Percentiles rank a stretch among this genome's conserved stretches.
These are phyloP conservation scores for Hydrozoanthus gracilis DNA, from an alignment of 92 coral and sea anemone genomes.

Conservation along the genomic window DNA sequence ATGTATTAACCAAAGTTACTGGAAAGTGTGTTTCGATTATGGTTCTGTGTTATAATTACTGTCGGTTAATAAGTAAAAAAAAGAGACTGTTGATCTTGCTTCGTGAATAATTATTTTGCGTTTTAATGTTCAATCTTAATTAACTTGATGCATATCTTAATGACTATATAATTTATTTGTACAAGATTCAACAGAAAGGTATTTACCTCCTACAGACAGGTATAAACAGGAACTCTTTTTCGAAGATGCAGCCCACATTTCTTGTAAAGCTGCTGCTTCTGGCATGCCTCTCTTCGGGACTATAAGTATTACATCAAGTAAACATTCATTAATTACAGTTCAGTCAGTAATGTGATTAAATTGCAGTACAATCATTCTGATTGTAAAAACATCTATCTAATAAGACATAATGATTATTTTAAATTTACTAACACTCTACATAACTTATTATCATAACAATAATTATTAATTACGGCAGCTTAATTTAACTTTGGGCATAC, in stretches of 20 bases:
- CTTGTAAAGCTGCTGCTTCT: constrained; percentile 46
- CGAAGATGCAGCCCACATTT: constrained; percentile 50
- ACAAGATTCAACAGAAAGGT: neutral
- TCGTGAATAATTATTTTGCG: neutral
- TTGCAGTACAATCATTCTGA: too few relatives aligned
- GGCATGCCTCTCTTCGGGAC: constrained; percentile 50
- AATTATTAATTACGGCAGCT: neutral
- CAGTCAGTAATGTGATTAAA: neutral
- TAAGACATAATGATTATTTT: neutral
- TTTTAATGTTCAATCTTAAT: neutral
- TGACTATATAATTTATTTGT: neutral
- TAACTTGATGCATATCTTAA: neutral
- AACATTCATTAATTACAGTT: neutral
- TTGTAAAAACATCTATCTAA: neutral
- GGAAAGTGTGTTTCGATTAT: neutral
- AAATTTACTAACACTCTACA: constrained; percentile 11
- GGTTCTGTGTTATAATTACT: constrained; percentile 6
- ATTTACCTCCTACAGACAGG: constrained; percentile 59
- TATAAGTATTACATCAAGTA: constrained; percentile 2
- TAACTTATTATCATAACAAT: neutral
- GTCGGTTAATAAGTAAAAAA: neutral
- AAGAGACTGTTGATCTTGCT: constrained; percentile 4
- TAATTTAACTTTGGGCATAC: constrained; percentile 23
- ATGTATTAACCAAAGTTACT: constrained; percentile 11
- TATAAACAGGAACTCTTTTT: constrained; percentile 53